phyloP scores from a whole-genome alignment of 2,797 vertebrate genomes.

The Hafferia zeledoni region DNA sequence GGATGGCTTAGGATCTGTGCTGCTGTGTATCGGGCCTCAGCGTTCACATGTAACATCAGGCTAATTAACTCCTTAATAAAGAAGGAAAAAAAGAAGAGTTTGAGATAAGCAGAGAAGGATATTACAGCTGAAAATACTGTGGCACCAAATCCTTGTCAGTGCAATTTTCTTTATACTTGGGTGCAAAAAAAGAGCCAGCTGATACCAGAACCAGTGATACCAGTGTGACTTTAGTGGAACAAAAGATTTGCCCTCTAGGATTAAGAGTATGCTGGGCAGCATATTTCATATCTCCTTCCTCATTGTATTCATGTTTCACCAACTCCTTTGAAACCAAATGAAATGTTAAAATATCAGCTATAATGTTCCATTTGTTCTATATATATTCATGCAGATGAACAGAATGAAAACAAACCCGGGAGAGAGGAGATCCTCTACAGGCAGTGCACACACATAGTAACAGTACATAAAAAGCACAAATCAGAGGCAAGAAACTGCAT shows the following conservation, averaged over 20 bases:
- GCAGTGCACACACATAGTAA: background rate
- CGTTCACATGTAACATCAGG: slow-evolving; percentile 92
- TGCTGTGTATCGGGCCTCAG: slow-evolving; percentile 89
- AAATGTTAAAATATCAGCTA: background rate
- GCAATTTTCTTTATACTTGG: background rate
- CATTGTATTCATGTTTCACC: background rate
- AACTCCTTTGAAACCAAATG: background rate
- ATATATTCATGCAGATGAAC: background rate
- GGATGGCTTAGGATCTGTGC: slow-evolving; percentile 91
- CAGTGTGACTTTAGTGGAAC: background rate
- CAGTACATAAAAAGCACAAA: background rate
- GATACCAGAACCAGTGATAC: background rate
- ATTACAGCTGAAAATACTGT: background rate
- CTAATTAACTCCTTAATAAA: slow-evolving; percentile 89
- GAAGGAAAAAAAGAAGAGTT: background rate
- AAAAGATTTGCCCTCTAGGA: background rate
- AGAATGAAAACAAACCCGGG: background rate
- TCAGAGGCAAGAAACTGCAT: background rate
- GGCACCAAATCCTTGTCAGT: background rate
- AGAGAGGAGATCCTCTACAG: background rate
- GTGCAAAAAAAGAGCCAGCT: background rate
- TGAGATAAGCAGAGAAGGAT: background rate
- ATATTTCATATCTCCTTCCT: background rate
- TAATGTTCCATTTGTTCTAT: background rate
- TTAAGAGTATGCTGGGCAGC: background rate